Conservation (phyloP, 2,113 vertebrate species). For the Aleadryas rufinucha region DNA sequence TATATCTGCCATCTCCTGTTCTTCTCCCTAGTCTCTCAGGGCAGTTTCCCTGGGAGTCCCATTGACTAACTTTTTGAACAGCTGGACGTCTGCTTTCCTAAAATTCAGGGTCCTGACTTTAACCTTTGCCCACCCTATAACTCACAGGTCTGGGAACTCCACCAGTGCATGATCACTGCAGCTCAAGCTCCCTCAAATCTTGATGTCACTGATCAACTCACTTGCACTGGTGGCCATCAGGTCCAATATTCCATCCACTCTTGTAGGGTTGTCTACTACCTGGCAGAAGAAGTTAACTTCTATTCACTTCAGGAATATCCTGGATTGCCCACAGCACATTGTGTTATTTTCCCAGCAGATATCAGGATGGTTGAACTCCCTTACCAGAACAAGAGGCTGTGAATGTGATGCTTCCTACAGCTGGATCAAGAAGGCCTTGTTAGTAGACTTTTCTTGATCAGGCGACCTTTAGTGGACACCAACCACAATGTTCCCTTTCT, state of each 20-base stretch:
- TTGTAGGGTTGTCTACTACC: not conserved
- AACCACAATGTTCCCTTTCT: not conserved
- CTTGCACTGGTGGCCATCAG: not conserved
- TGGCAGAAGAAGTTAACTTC: not conserved
- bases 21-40: not conserved
- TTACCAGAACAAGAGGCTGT: not conserved
- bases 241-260: not conserved
- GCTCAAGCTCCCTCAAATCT: not conserved
- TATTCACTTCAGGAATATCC: not conserved
- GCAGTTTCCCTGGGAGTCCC: not conserved
- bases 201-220: not conserved
- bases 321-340: not conserved
- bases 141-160: not conserved
- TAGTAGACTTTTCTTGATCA: not conserved
- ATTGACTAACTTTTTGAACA: not conserved
- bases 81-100: not conserved
- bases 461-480: rapidly evolving
- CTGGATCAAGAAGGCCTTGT: not conserved
- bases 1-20: not conserved
- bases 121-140: not conserved
- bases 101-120: not conserved
- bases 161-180: not conserved
- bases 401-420: not conserved
- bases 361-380: not conserved
- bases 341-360: not conserved